Evolutionary conservation across 1,140 invertebrate species (phyloP).

Genomic region (Vollenhovia emeryi): DNA sequence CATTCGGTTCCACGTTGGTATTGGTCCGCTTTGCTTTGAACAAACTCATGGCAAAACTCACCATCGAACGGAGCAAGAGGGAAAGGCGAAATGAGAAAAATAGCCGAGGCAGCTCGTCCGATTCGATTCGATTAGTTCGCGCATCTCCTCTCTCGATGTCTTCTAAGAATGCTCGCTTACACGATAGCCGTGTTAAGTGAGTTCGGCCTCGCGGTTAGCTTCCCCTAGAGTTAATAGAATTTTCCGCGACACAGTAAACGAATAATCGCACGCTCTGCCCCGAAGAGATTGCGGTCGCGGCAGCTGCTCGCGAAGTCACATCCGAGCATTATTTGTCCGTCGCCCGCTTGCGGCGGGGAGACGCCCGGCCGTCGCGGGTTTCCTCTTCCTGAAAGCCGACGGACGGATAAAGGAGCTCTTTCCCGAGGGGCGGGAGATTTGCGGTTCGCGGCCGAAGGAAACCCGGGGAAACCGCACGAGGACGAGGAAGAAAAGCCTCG

Average conservation of each 20-base stretch:
- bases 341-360: background rate
- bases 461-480: background rate
- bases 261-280: conserved; percentile 2
- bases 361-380: background rate
- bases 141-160: too few relatives aligned
- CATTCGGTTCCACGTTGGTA: background rate
- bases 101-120: background rate
- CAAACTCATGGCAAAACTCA: background rate
- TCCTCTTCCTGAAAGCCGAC: conserved; percentile 30
- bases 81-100: background rate
- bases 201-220: background rate
- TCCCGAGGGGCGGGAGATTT: conserved; percentile 46
- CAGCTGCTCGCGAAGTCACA: conserved; percentile 29
- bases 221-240: conserved; percentile 6
- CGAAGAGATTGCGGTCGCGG: conserved; percentile 39
- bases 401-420: conserved; percentile 36
- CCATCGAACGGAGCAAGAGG: background rate
- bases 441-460: conserved; percentile 34
- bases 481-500: conserved; percentile 24
- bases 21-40: conserved; percentile 1
- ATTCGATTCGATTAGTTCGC: too few relatives aligned
- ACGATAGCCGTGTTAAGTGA: conserved; percentile 1
- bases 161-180: background rate
- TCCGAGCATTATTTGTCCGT: conserved; percentile 29
- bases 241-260: conserved; percentile 20